These are phyloP conservation scores for Osmerus mordax DNA, from an alignment of 2,113 vertebrate genomes.

Conservation along the genomic window DNA sequence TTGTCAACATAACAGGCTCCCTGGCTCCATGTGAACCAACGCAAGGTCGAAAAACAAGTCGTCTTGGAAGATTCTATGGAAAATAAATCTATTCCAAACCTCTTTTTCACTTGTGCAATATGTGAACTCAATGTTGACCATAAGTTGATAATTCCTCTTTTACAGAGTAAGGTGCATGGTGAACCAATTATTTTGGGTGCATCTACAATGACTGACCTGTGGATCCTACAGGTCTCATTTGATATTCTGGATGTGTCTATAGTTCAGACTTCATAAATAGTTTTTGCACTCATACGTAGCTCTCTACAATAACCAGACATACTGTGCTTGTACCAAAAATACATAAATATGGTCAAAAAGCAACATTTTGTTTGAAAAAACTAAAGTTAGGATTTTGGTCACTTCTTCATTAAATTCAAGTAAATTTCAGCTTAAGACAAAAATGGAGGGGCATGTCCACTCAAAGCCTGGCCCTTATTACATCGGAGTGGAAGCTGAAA, in stretches of 20 bases:
- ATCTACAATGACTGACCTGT: slow-evolving; percentile 41
- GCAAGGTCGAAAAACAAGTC: no score
- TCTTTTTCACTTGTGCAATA: no score
- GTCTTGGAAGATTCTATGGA: no score
- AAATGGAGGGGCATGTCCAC: background rate
- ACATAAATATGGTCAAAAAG: no score
- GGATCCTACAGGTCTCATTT: slow-evolving; percentile 41
- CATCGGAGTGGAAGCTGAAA: background rate
- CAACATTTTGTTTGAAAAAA: background rate
- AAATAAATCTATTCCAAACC: no score
- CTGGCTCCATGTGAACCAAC: slow-evolving; percentile 21
- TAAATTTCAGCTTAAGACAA: background rate
- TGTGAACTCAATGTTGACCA: no score
- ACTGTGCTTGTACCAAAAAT: no score
- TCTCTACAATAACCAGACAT: slow-evolving; percentile 18
- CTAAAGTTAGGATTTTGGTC: background rate
- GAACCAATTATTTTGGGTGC: slow-evolving; percentile 41
- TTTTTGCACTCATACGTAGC: slow-evolving; percentile 34
- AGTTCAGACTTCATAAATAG: slow-evolving; percentile 40
- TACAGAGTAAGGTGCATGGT: slow-evolving; percentile 17
- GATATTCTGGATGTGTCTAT: slow-evolving; percentile 39
- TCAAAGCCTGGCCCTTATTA: slow-evolving; percentile 10
- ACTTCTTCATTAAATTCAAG: slow-evolving; percentile 30
- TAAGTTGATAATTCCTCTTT: no score
- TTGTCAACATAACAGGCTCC: slow-evolving; percentile 53